Evolutionary conservation across 2,888 invertebrate species (phyloP).

Genomic region (Clistopyga incitator): DNA sequence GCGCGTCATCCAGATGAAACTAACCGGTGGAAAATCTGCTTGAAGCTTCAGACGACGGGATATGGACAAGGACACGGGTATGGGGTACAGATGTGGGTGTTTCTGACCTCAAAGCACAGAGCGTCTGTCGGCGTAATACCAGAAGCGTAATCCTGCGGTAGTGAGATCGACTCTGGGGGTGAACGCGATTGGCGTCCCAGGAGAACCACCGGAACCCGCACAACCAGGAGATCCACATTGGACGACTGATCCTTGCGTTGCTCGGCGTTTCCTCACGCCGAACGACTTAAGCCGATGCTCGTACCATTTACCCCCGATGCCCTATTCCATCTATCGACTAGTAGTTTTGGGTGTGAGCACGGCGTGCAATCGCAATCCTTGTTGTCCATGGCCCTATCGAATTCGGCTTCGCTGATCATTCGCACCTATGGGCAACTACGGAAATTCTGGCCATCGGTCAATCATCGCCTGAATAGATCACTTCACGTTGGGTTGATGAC

Average conservation of each 20-base stretch:
- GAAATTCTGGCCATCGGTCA: background rate
- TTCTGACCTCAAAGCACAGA: slow-evolving; percentile 29
- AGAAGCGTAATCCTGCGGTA: slow-evolving; percentile 72
- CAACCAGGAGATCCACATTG: slow-evolving; percentile 31
- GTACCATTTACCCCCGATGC: slow-evolving; percentile 48
- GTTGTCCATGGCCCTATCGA: slow-evolving; percentile 5
- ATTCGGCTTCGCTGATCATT: slow-evolving; percentile 28
- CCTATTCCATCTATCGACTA: slow-evolving; percentile 21
- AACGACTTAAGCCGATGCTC: slow-evolving; percentile 53
- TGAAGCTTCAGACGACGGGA: background rate
- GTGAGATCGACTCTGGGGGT: slow-evolving; percentile 41
- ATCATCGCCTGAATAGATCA: background rate
- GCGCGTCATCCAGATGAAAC: background rate
- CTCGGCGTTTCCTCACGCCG: slow-evolving; percentile 51
- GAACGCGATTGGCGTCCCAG: slow-evolving; percentile 61
- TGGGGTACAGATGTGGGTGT: slow-evolving; percentile 3
- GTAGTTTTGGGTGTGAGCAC: slow-evolving; percentile 4
- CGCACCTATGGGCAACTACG: slow-evolving; percentile 25
- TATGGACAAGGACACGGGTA: background rate
- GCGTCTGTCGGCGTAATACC: slow-evolving; percentile 69
- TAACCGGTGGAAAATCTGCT: slow-evolving; percentile 7
- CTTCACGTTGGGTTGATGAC: background rate
- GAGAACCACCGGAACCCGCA: slow-evolving; percentile 27
- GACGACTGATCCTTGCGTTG: slow-evolving; percentile 53
- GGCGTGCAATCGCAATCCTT: slow-evolving; percentile 11